Evolutionary conservation across 2,113 vertebrate genomes (phyloP).

Genomic region (Mobula hypostoma): DNA sequence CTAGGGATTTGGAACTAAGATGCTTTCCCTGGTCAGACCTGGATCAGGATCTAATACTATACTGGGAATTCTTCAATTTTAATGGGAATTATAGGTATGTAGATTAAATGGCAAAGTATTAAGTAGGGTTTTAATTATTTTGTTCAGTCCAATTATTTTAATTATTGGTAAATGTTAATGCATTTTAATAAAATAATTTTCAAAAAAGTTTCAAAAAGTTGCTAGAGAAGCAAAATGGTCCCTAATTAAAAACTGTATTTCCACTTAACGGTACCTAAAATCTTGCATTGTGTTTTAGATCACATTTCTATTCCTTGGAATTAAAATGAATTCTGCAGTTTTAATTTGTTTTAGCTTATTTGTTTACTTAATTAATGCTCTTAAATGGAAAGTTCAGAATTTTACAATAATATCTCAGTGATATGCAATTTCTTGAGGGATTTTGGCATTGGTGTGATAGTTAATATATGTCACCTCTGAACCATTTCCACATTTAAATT

Average conservation of each 20-base stretch:
- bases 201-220: background rate
- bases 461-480: slow-evolving; percentile 7
- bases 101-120: too few species aligned
- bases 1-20: too few species aligned
- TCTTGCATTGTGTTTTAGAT: background rate
- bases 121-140: too few species aligned
- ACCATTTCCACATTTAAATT: slow-evolving; percentile 20
- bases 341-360: background rate
- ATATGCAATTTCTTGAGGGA: slow-evolving; percentile 6
- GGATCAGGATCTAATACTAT: too few species aligned
- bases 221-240: background rate
- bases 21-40: too few species aligned
- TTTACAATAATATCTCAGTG: slow-evolving; percentile 2
- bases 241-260: background rate
- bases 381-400: background rate
- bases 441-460: slow-evolving; percentile 6
- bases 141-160: too few species aligned
- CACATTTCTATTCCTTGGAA: background rate
- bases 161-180: too few species aligned
- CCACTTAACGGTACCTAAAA: background rate
- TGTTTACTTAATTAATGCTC: background rate
- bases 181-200: too few species aligned
- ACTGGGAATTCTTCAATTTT: too few species aligned
- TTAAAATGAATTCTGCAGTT: background rate
- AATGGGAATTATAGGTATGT: too few species aligned